Percentiles rank a stretch among this genome's conserved stretches.
Conservation (phyloP, 2,888 invertebrate genomes). For the Amphiduros pacificus region DNA sequence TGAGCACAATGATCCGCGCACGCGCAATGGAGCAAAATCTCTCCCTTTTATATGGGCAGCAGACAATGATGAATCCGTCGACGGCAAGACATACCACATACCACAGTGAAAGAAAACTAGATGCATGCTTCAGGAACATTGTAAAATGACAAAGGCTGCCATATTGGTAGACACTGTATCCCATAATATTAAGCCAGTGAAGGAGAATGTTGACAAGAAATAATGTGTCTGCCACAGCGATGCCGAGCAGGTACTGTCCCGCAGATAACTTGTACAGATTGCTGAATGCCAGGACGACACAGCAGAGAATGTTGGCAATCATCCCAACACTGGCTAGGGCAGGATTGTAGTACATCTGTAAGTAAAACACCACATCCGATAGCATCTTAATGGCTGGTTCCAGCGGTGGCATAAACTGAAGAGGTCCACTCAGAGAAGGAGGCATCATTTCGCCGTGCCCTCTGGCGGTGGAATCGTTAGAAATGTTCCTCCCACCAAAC, state of each 20-base stretch:
- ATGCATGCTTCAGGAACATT: slow-evolving; percentile 19
- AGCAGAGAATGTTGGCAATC: background rate
- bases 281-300: background rate
- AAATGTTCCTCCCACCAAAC: no score
- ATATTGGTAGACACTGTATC: background rate
- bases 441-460: no score
- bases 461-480: no score
- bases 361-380: no score
- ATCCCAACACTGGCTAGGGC: background rate
- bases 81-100: slow-evolving; percentile 35
- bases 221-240: background rate
- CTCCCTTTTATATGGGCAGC: slow-evolving; percentile 27
- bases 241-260: background rate
- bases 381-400: no score
- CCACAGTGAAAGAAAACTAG: slow-evolving; percentile 35
- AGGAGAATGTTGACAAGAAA: slow-evolving; percentile 1
- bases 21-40: slow-evolving; percentile 29
- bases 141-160: slow-evolving; percentile 11
- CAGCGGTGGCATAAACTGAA: no score
- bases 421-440: no score
- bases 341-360: background rate
- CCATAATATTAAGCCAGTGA: background rate
- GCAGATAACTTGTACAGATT: background rate
- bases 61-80: slow-evolving; percentile 35
- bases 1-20: slow-evolving; percentile 24